A percentile compares a stretch with the other conserved stretches of the same genome.
Conservation (phyloP, 1,140 invertebrate species). For the Drosophila micromelanica region DNA sequence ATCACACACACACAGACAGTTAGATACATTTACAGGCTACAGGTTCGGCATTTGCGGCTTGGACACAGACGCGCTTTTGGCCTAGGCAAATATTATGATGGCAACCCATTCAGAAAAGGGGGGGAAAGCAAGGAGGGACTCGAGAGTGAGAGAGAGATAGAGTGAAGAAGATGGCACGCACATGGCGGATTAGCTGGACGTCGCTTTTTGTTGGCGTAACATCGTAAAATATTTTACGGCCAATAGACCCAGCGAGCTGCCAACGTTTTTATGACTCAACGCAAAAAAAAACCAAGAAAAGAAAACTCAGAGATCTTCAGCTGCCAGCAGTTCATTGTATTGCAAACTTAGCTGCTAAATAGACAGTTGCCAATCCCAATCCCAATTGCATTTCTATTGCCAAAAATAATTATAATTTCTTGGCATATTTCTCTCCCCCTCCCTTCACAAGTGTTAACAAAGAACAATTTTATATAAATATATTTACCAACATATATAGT, state of each 20-base stretch:
- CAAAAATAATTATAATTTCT: not conserved
- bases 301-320: conserved; percentile 37
- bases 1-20: conserved; percentile 11
- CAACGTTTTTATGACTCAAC: conserved; percentile 65
- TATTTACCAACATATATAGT: conserved; percentile 1
- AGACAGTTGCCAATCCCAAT: not conserved
- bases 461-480: too few species aligned
- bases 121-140: conserved; percentile 3
- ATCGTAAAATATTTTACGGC: conserved; percentile 81
- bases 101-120: conserved; percentile 46
- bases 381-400: conserved; percentile 1
- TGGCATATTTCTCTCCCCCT: not conserved
- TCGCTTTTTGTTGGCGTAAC: conserved; percentile 72
- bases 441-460: conserved; percentile 1
- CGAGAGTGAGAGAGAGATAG: not conserved
- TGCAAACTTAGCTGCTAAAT: conserved; percentile 39
- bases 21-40: conserved; percentile 41
- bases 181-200: conserved; percentile 40
- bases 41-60: conserved; percentile 27
- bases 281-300: conserved; percentile 13
- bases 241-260: conserved; percentile 64
- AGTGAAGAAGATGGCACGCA: conserved; percentile 13
- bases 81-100: conserved; percentile 82
- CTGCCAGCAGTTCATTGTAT: conserved; percentile 35
- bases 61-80: conserved; percentile 33